Conservation (phyloP, 2,113 vertebrate species). For the Progne subis region DNA sequence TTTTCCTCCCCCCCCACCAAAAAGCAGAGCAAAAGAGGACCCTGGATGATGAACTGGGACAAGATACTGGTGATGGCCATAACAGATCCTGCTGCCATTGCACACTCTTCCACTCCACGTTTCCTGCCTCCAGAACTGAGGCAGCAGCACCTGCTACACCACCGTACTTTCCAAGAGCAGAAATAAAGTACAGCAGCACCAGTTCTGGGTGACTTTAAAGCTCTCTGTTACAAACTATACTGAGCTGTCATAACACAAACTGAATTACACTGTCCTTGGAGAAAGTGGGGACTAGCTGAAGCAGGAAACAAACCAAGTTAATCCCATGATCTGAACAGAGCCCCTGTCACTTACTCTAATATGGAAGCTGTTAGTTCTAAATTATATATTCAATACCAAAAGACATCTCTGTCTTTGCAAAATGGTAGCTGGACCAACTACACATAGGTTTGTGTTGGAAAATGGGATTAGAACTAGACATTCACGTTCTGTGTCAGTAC, state of each 20-base stretch:
- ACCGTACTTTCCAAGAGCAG: not conserved
- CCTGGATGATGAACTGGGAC: not conserved
- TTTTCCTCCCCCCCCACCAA: not conserved
- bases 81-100: not conserved
- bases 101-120: not conserved
- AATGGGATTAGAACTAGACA: not conserved
- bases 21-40: not conserved
- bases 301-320: not conserved
- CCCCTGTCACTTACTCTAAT: not conserved
- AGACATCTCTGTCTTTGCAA: not conserved
- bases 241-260: not conserved
- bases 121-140: not conserved
- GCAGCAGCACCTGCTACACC: not conserved
- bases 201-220: not conserved
- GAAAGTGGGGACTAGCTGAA: not conserved
- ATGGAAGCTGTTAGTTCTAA: not conserved
- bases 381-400: not conserved
- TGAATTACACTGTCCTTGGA: not conserved
- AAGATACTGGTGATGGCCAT: not conserved
- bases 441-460: not conserved
- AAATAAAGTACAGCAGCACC: not conserved
- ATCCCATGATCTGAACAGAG: not conserved
- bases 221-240: not conserved
- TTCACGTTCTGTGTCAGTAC: not conserved
- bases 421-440: not conserved